phyloP scores from a whole-genome alignment of 2,113 vertebrate species.

The Passer domesticus region DNA sequence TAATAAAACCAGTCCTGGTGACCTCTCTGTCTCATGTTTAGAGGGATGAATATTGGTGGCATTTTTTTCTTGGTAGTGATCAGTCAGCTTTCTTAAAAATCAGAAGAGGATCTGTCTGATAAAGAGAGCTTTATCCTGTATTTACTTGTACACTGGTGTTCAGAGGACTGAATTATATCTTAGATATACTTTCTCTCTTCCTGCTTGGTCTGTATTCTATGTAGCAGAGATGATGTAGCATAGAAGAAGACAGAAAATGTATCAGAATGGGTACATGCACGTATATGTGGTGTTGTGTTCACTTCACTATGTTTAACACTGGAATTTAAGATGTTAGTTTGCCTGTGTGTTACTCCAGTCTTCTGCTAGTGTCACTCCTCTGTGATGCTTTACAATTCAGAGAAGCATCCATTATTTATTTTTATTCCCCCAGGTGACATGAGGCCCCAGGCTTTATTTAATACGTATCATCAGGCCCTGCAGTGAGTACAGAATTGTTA shows the following conservation, averaged over 20 bases:
- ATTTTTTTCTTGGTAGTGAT: background rate
- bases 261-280: background rate
- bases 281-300: background rate
- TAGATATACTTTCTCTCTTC: background rate
- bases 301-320: background rate
- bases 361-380: background rate
- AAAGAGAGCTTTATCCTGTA: background rate
- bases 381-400: background rate
- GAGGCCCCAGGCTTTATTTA: background rate
- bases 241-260: background rate
- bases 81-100: background rate
- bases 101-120: background rate
- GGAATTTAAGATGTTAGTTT: background rate
- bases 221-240: too few species aligned
- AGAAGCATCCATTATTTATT: conserved; percentile 15
- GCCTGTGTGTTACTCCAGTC: background rate
- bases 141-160: background rate
- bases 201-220: background rate
- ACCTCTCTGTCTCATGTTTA: background rate
- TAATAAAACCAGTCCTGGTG: background rate
- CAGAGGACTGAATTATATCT: background rate
- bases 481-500: background rate
- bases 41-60: background rate
- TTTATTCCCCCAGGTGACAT: background rate
- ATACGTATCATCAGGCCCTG: background rate